Evolutionary conservation across 2,888 invertebrate species (phyloP).

Genomic region (Polydesmus complanatus): DNA sequence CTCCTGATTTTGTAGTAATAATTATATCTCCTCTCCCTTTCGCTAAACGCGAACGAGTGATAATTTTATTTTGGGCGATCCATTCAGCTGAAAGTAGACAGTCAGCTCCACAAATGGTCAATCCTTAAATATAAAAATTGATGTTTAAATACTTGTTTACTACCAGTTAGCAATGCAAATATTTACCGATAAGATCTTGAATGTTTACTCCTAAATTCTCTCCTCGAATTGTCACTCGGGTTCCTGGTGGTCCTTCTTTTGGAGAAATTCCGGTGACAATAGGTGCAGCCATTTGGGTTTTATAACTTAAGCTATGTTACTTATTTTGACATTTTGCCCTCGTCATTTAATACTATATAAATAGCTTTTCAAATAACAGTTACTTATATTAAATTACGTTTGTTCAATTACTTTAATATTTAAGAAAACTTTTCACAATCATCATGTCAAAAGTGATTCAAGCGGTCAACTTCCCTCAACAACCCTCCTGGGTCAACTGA

Average conservation of each 20-base stretch:
- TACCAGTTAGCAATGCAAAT: background rate
- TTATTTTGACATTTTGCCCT: no score
- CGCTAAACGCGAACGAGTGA: slow-evolving; percentile 49
- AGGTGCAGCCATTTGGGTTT: slow-evolving; percentile 16
- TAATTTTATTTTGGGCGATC: slow-evolving; percentile 93
- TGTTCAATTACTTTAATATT: no score
- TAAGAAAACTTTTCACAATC: no score
- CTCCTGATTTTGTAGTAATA: slow-evolving; percentile 71
- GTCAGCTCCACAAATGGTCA: slow-evolving; percentile 90
- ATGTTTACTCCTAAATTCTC: slow-evolving; percentile 81
- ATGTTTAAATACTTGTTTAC: background rate
- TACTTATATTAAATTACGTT: no score
- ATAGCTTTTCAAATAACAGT: no score
- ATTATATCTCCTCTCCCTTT: slow-evolving; percentile 55
- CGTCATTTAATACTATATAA: no score
- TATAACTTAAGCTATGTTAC: no score
- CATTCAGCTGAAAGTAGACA: slow-evolving; percentile 92
- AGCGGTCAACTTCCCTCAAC: no score
- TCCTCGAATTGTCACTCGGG: slow-evolving; percentile 83
- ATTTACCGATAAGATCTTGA: slow-evolving; percentile 68
- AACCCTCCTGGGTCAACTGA: no score
- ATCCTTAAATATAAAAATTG: no score
- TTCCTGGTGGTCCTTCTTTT: slow-evolving; percentile 95
- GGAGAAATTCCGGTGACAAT: slow-evolving; percentile 96
- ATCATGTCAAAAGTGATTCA: no score